Conservation (phyloP, 2,113 vertebrate species). For the Fukomys damarensis region DNA sequence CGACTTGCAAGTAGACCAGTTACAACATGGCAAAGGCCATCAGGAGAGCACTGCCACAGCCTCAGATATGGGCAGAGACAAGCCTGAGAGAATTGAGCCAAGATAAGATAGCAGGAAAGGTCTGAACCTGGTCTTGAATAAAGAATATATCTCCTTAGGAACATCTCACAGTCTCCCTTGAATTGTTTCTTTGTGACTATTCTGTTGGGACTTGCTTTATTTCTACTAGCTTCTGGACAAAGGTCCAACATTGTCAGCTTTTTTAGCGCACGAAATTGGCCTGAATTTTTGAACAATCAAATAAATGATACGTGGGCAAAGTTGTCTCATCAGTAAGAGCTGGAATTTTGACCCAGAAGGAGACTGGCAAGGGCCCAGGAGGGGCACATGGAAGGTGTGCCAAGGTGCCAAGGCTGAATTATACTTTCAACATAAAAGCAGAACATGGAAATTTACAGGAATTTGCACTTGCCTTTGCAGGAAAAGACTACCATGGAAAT, state of each 20-base stretch:
- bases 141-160: not conserved
- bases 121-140: not conserved
- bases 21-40: not conserved
- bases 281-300: slow-evolving; percentile 17
- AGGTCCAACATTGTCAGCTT: not conserved
- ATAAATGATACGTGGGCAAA: not conserved
- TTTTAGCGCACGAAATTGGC: not conserved
- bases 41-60: not conserved
- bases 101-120: not conserved
- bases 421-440: not conserved
- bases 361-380: not conserved
- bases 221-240: slow-evolving; percentile 2
- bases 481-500: not conserved
- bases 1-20: not conserved
- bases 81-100: not conserved
- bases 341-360: not conserved
- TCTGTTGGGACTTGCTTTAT: not conserved
- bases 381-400: not conserved
- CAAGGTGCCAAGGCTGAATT: not conserved
- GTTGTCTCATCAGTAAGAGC: not conserved
- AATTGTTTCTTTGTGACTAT: not conserved
- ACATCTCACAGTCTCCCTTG: not conserved
- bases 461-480: not conserved
- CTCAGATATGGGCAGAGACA: not conserved
- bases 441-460: not conserved